Evolutionary conservation across 2,888 invertebrate genomes (phyloP).

Genomic region (Heliconius hortense): DNA sequence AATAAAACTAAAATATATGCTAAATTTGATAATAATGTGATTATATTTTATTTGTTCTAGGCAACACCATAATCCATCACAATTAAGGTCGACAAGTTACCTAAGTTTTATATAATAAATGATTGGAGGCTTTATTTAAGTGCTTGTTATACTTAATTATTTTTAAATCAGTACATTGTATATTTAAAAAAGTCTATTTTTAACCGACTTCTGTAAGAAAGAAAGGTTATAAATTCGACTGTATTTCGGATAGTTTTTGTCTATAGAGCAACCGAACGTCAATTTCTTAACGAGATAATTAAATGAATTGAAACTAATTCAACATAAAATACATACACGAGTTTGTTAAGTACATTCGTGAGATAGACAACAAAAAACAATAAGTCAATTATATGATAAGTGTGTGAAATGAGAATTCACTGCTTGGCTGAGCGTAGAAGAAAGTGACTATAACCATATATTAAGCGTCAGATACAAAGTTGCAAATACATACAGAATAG

Average conservation of each 20-base stretch:
- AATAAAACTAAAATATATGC: neutral
- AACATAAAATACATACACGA: constrained; percentile 37
- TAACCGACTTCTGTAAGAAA: neutral
- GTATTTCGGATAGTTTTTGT: neutral
- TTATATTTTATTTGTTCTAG: constrained; percentile 10
- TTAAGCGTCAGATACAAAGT: neutral
- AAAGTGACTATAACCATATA: constrained; percentile 51
- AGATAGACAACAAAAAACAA: constrained; percentile 45
- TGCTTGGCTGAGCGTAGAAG: constrained; percentile 64
- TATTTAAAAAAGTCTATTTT: neutral
- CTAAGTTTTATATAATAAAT: constrained; percentile 33
- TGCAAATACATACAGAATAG: neutral
- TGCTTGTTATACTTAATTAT: constrained; percentile 26
- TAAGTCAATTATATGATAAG: constrained; percentile 49
- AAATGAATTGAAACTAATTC: constrained; percentile 29
- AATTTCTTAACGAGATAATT: constrained; percentile 5
- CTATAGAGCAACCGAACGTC: neutral
- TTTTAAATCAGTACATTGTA: neutral
- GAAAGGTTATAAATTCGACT: too few species aligned
- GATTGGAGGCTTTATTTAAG: constrained; percentile 35
- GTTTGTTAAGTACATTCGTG: constrained; percentile 39
- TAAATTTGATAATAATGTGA: constrained; percentile 6
- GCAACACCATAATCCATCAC: constrained; percentile 41
- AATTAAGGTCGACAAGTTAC: constrained; percentile 30
- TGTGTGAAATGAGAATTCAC: constrained; percentile 64